phyloP scores from a whole-genome alignment of 2,888 invertebrate species.

The Cryptocephalus primarius region DNA sequence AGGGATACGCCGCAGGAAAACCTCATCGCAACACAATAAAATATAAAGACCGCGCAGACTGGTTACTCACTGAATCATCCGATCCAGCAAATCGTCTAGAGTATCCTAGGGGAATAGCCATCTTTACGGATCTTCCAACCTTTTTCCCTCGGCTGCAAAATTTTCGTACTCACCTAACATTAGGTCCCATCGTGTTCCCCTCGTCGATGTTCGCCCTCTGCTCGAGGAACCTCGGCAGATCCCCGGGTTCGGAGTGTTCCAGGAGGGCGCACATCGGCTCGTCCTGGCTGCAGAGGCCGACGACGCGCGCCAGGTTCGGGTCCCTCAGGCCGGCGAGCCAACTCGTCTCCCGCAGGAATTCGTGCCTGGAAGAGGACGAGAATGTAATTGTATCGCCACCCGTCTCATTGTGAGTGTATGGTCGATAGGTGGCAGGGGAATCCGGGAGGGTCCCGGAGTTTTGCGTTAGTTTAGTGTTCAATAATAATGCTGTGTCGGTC shows the following conservation, averaged over 20 bases:
- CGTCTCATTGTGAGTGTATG: too few species aligned
- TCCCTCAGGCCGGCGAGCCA: constrained; percentile 76
- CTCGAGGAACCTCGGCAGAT: constrained; percentile 58
- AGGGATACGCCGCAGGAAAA: background rate
- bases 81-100: too few species aligned
- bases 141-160: too few species aligned
- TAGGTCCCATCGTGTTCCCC: constrained; percentile 38
- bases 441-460: too few species aligned
- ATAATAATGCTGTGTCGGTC: too few species aligned
- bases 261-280: constrained; percentile 83
- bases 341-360: constrained; percentile 79
- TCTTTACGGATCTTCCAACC: too few species aligned
- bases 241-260: constrained; percentile 80
- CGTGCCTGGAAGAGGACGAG: constrained; percentile 48
- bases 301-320: constrained; percentile 70
- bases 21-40: too few species aligned
- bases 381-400: background rate
- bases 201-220: constrained; percentile 32
- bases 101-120: too few species aligned
- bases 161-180: constrained; percentile 33
- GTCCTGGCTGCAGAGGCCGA: constrained; percentile 68
- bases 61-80: too few species aligned
- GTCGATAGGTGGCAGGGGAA: too few species aligned
- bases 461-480: too few species aligned
- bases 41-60: too few species aligned